phyloP scores from a whole-genome alignment of 2,888 invertebrate genomes.

The Cheilosia variabilis region DNA sequence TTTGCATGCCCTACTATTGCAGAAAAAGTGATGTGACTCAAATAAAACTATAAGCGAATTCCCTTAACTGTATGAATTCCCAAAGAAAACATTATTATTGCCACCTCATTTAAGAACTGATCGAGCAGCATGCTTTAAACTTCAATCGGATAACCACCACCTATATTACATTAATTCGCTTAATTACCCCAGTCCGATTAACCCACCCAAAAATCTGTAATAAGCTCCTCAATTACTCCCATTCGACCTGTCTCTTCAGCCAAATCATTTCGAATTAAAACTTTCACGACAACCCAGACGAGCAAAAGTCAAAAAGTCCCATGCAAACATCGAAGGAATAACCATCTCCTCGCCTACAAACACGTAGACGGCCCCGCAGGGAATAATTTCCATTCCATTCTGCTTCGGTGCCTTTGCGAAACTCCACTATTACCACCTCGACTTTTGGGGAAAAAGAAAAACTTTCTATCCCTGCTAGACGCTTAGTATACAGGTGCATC shows the following conservation, averaged over 20 bases:
- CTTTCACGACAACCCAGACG: constrained; percentile 61
- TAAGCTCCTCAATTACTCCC: constrained; percentile 34
- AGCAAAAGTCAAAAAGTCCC: constrained; percentile 65
- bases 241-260: not conserved
- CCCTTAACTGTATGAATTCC: not conserved
- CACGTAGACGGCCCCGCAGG: constrained; percentile 33
- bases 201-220: not conserved
- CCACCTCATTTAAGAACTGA: constrained; percentile 9
- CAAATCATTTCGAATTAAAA: constrained; percentile 67
- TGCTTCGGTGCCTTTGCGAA: not conserved
- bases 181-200: constrained; percentile 52
- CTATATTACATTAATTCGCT: constrained; percentile 60
- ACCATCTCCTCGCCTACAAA: constrained; percentile 12
- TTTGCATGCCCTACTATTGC: too few relatives aligned
- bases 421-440: not conserved
- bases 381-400: constrained; percentile 63
- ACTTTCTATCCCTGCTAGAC: constrained; percentile 50
- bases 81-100: constrained; percentile 15
- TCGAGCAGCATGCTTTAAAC: constrained; percentile 12
- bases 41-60: not conserved
- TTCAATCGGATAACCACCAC: constrained; percentile 39
- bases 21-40: too few relatives aligned
- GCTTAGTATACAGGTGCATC: constrained; percentile 71
- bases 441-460: constrained; percentile 29
- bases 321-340: constrained; percentile 65